A percentile compares a stretch with the other conserved stretches of the same genome.
phyloP scores from a whole-genome alignment of 2,113 vertebrate genomes.

The Gallinago jamesoni region DNA sequence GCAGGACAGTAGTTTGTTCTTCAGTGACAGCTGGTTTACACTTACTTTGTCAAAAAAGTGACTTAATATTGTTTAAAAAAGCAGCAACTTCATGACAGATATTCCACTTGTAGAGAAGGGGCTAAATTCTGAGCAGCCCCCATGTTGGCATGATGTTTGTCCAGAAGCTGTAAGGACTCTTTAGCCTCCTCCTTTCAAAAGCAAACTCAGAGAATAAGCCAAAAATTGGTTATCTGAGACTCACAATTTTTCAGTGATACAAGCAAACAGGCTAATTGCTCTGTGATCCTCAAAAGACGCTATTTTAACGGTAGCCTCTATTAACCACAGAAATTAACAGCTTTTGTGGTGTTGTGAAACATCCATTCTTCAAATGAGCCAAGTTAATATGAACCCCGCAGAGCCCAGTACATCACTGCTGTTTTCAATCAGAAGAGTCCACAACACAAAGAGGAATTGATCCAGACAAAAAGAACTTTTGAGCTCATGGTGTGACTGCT shows the following conservation, averaged over 20 bases:
- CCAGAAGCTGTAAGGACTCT: background rate
- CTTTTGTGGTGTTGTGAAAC: background rate
- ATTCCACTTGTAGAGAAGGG: background rate
- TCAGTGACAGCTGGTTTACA: background rate
- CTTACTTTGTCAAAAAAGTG: background rate
- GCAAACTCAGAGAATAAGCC: background rate
- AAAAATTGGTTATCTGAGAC: background rate
- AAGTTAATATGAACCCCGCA: background rate
- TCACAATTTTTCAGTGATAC: background rate
- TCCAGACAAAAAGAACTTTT: slow-evolving; percentile 1
- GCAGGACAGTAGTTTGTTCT: background rate
- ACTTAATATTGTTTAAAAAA: background rate
- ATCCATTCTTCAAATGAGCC: background rate
- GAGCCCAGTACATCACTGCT: background rate
- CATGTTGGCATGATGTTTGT: background rate
- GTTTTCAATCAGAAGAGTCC: background rate
- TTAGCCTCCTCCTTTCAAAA: background rate
- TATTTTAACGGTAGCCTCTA: background rate
- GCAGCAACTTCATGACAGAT: background rate
- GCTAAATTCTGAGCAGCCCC: background rate
- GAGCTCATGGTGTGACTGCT: background rate
- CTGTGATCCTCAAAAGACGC: background rate
- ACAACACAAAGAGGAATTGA: background rate
- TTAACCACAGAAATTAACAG: background rate
- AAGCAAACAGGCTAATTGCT: background rate